Conservation (phyloP, 2,113 vertebrate species). For the Lasiurus cinereus region DNA sequence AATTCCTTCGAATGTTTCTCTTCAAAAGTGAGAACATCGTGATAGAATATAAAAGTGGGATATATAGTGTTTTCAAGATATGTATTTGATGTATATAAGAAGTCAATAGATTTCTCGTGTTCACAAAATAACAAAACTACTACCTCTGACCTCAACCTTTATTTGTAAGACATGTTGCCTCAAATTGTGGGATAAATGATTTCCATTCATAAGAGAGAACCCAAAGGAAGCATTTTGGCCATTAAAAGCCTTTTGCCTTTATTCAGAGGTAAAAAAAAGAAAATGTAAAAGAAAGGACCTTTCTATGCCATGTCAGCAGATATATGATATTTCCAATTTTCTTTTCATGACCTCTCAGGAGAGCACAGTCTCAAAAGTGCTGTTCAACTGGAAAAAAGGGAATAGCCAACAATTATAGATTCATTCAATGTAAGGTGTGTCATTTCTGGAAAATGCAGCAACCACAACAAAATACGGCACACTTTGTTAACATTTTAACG, state of each 20-base stretch:
- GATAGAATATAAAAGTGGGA: neutral
- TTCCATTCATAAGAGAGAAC: conserved; percentile 34
- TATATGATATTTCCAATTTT: conserved; percentile 77
- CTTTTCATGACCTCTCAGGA: conserved; percentile 68
- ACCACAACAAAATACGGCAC: conserved; percentile 41
- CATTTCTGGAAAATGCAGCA: conserved; percentile 60
- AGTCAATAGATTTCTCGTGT: neutral
- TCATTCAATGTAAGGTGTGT: conserved; percentile 69
- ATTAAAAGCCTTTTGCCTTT: conserved; percentile 45
- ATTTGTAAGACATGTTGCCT: conserved; percentile 42
- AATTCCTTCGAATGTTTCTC: neutral
- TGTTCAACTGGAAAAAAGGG: conserved; percentile 73
- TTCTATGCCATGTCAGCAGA: conserved; percentile 60
- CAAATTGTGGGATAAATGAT: neutral
- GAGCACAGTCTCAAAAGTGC: conserved; percentile 75
- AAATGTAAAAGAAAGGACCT: conserved; percentile 65
- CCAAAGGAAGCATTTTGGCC: conserved; percentile 52
- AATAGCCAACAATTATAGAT: conserved; percentile 73
- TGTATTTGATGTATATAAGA: neutral
- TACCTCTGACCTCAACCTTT: conserved; percentile 32
- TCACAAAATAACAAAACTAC: conserved; percentile 45
- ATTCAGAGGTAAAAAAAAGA: conserved; percentile 43
- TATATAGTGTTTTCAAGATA: neutral
- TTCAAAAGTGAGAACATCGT: neutral
- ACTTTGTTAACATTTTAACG: conserved; percentile 62